phyloP scores from a whole-genome alignment of 2,888 invertebrate species.

The Noctuana brunneofusca region DNA sequence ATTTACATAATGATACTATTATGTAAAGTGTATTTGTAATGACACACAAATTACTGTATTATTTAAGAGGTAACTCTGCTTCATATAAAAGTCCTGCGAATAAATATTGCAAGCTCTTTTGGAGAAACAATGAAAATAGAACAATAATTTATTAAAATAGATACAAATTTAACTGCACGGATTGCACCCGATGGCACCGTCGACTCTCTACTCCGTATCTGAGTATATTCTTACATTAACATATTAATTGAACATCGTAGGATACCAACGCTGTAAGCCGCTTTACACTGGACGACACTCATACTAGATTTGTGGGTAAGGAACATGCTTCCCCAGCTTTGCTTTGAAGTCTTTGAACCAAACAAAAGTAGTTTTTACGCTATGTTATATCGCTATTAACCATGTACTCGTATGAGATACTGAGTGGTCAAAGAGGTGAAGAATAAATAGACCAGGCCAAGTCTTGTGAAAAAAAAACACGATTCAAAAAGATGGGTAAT shows the following conservation, averaged over 20 bases:
- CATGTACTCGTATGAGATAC: no score
- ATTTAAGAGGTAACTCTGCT: background rate
- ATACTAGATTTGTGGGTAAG: slow-evolving; percentile 36
- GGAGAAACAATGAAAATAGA: background rate
- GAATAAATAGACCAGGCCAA: no score
- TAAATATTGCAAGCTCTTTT: background rate
- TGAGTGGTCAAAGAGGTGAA: no score
- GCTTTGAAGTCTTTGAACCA: background rate
- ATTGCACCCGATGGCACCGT: slow-evolving; percentile 55
- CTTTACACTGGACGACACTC: slow-evolving; percentile 47
- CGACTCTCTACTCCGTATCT: slow-evolving; percentile 38
- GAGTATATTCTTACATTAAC: slow-evolving; percentile 67
- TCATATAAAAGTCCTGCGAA: background rate
- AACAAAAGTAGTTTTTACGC: no score
- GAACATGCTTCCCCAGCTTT: slow-evolving; percentile 42
- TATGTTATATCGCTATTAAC: no score
- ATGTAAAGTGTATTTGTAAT: no score
- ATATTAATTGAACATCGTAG: slow-evolving; percentile 73
- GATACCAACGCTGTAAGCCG: slow-evolving; percentile 56
- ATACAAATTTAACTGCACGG: background rate
- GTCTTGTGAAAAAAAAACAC: no score
- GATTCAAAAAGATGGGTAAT: no score
- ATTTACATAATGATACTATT: no score
- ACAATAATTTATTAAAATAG: background rate
- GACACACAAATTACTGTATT: no score